phyloP scores from a whole-genome alignment of 2,888 invertebrate species.

The Belgica antarctica region DNA sequence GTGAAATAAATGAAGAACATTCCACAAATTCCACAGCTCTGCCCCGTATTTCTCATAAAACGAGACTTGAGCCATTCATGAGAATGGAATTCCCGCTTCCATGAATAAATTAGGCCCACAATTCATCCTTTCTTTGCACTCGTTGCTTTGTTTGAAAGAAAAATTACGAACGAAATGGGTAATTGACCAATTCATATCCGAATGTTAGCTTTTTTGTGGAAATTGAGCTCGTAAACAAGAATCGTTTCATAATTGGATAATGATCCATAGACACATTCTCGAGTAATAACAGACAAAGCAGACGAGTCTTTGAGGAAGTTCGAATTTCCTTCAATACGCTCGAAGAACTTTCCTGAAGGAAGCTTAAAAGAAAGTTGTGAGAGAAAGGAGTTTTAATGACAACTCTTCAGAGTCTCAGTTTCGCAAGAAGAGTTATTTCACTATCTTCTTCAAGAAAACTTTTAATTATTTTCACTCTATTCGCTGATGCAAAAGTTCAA shows the following conservation, averaged over 20 bases:
- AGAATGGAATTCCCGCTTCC: conserved; percentile 36
- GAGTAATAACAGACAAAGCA: no score
- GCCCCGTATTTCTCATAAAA: conserved; percentile 15
- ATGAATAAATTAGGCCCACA: conserved; percentile 23
- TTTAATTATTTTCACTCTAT: conserved; percentile 1
- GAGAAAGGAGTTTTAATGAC: no score
- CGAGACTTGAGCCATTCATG: conserved; percentile 28
- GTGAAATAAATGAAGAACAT: conserved; percentile 21
- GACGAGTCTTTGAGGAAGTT: no score
- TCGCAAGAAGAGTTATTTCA: no score
- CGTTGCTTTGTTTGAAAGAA: conserved; percentile 17
- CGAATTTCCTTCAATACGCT: no score
- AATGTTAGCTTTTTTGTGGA: background rate
- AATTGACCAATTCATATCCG: conserved; percentile 33
- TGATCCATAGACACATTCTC: conserved; percentile 28
- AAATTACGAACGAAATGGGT: conserved; percentile 34
- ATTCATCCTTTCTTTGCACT: background rate
- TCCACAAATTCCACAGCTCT: conserved; percentile 29
- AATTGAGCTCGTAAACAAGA: conserved; percentile 11
- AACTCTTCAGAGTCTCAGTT: no score
- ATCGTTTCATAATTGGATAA: conserved; percentile 37
- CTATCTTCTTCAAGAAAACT: no score
- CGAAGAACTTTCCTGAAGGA: no score
- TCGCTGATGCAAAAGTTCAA: background rate
- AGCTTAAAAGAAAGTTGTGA: no score